A percentile compares a stretch with the other conserved stretches of the same genome.
These are phyloP conservation scores for Emesis furor DNA, from an alignment of 2,888 invertebrate species.

Conservation along the genomic window DNA sequence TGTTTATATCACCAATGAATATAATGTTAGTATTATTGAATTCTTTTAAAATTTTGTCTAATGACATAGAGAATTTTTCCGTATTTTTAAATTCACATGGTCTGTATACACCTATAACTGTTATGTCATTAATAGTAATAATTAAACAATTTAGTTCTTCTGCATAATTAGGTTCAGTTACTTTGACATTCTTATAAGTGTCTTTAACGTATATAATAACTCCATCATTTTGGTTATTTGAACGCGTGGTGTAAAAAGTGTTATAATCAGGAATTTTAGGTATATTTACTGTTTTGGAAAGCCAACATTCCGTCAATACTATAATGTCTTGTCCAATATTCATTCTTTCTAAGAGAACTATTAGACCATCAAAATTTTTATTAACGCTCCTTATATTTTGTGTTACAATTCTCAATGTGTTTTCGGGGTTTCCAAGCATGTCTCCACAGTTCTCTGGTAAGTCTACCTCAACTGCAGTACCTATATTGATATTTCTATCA, in stretches of 20 bases:
- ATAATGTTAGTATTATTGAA: background rate
- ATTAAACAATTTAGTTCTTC: too few species aligned
- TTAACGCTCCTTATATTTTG: background rate
- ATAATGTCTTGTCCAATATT: background rate
- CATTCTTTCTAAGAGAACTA: background rate
- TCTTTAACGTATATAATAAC: background rate
- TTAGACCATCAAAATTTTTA: background rate
- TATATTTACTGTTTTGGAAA: background rate
- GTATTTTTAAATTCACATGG: background rate
- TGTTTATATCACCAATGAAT: background rate
- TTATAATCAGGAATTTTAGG: background rate
- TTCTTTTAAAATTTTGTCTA: background rate
- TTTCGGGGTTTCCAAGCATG: background rate
- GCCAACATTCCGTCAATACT: background rate
- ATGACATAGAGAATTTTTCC: background rate
- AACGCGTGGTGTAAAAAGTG: background rate
- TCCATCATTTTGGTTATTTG: background rate
- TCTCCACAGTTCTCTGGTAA: background rate
- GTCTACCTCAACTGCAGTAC: background rate
- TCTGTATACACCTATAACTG: background rate
- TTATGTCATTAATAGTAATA: background rate
- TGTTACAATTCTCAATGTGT: background rate
- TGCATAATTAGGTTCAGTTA: too few species aligned
- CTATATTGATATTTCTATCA: conserved; percentile 10
- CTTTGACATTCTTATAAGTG: background rate